Conservation (phyloP, 2,888 invertebrate genomes). For the Trypoxylon attenuatum region DNA sequence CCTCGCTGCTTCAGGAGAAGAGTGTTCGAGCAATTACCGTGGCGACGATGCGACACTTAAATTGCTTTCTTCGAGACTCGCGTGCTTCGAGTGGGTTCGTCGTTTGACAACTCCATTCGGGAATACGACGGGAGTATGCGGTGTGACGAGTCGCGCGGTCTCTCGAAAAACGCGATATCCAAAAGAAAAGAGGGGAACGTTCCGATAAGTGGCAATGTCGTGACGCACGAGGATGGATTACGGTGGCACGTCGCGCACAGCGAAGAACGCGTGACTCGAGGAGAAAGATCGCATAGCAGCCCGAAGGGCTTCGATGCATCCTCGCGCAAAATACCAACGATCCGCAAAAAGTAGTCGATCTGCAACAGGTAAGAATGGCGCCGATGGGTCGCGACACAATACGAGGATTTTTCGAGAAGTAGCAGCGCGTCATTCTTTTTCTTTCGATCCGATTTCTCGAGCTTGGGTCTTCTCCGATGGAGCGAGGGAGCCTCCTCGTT, state of each 20-base stretch:
- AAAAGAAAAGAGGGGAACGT: too few relatives aligned
- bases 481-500: constrained; percentile 52
- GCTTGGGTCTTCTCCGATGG: constrained; percentile 35
- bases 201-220: too few relatives aligned
- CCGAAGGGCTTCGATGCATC: not conserved
- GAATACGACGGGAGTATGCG: too few relatives aligned
- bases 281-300: constrained; percentile 10
- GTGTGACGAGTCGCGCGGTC: too few relatives aligned
- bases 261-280: constrained; percentile 3
- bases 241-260: not conserved
- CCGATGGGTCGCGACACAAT: constrained; percentile 41
- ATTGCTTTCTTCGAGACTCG: constrained; percentile 57
- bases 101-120: not conserved
- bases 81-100: constrained; percentile 16
- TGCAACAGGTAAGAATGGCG: constrained; percentile 20
- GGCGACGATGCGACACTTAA: constrained; percentile 59
- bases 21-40: constrained; percentile 64
- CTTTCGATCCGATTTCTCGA: constrained; percentile 39
- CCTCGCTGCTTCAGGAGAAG: constrained; percentile 29
- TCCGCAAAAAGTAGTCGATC: constrained; percentile 22
- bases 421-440: constrained; percentile 16
- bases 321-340: not conserved
- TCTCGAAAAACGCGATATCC: too few relatives aligned
- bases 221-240: not conserved
- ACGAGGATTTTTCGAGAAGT: constrained; percentile 49